Conservation (phyloP, 2,113 vertebrate genomes). For the Alligator mississippiensis region DNA sequence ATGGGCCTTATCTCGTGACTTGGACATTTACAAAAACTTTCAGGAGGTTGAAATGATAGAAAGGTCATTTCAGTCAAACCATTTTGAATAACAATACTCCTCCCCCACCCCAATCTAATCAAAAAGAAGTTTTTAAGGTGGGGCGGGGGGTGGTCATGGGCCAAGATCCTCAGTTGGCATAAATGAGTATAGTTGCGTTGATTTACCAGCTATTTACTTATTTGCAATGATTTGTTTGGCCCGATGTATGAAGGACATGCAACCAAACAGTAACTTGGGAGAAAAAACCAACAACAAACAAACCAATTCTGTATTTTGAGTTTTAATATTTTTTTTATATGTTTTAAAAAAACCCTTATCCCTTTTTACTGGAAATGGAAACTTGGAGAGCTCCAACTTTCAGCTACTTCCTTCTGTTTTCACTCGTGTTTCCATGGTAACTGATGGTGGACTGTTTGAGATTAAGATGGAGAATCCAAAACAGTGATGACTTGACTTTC, state of each 20-base stretch:
- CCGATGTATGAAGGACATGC: background rate
- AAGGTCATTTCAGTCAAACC: background rate
- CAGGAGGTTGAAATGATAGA: too few relatives aligned
- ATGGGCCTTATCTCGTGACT: too few relatives aligned
- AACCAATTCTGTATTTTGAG: background rate
- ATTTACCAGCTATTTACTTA: background rate
- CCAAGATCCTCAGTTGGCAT: background rate
- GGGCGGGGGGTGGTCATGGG: too few relatives aligned
- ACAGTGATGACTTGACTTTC: conserved; percentile 3
- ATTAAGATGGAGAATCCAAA: background rate
- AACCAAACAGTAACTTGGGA: background rate
- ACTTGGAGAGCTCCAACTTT: background rate
- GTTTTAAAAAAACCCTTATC: background rate
- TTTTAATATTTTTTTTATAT: background rate
- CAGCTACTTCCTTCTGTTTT: background rate
- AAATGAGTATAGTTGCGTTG: accelerated
- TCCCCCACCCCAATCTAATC: too few relatives aligned
- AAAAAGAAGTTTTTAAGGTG: too few relatives aligned
- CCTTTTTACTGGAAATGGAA: background rate
- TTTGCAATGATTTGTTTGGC: background rate
- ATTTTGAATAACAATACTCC: background rate
- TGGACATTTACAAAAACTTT: too few relatives aligned
- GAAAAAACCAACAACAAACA: too few relatives aligned
- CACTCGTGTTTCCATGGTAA: background rate
- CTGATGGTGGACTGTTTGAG: background rate